Conservation (phyloP, 2,113 vertebrate species). For the Mesoclemmys tuberculata region DNA sequence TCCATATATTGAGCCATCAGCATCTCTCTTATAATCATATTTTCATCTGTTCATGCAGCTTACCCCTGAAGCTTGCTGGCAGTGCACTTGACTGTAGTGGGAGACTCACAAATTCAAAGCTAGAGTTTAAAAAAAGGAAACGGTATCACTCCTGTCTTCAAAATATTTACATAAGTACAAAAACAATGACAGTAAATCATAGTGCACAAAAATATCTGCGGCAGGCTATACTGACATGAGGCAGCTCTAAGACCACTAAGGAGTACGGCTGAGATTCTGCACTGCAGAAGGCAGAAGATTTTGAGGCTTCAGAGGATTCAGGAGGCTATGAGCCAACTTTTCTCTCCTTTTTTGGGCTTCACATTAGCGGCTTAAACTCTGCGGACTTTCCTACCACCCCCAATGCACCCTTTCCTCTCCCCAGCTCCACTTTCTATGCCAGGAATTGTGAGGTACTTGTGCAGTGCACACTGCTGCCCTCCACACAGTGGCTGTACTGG, state of each 20-base stretch:
- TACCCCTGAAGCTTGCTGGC: not conserved
- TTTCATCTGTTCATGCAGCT: not conserved
- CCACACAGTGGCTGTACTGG: not conserved
- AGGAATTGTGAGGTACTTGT: not conserved
- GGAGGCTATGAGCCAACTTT: not conserved
- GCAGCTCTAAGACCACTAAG: not conserved
- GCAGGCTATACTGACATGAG: not conserved
- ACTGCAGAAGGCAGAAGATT: not conserved
- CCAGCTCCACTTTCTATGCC: accelerated
- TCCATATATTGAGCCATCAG: not conserved
- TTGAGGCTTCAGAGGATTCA: not conserved
- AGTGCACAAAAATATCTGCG: not conserved
- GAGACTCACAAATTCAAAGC: not conserved
- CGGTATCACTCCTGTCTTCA: not conserved
- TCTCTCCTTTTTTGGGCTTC: not conserved
- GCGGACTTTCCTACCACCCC: not conserved
- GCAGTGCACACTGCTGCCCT: not conserved
- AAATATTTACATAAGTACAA: not conserved
- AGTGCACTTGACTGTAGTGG: not conserved
- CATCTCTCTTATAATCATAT: accelerated
- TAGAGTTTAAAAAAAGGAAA: not conserved
- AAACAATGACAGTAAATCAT: not conserved
- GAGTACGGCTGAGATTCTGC: not conserved
- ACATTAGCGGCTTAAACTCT: not conserved
- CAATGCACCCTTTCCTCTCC: not conserved